Base-by-base conservation (phyloP, 2,888 invertebrate species). In the Ceraclea dissimilis region DNA sequence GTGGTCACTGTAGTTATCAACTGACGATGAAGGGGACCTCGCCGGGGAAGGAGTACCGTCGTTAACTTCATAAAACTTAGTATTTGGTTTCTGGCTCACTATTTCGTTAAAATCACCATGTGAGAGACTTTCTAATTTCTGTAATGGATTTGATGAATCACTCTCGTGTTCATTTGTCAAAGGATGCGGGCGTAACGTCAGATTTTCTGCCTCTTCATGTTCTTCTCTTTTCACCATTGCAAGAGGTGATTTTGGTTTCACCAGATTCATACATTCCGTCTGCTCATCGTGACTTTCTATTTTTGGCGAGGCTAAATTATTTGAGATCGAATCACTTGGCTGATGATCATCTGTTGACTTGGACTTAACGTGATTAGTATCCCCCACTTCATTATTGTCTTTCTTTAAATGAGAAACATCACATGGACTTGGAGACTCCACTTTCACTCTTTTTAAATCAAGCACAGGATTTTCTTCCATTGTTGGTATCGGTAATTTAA, bases 111-210 rank as follows among this genome's bases (percentile, higher is more conserved):
- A 86, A 68, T 85, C 84, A 54, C 88, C 88, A 70, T 87, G 86
- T 49, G 90, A 89, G 66, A 90, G 77, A 70, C 84, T 86, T 76
- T 90, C 90, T 65, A 90, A 76, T 67, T 87, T 84, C 66, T 88
- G 80, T 62, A 90, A 74, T 51, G 89, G 85, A 70, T 86, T 86
- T 65, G 83, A 81, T 1, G 83, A 75, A 34, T 65, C 64, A 18
- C 66, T 43, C 13, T 52, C 44, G 43, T 44, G 22, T n/a, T 44
- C 16, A 19, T 6, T 13, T 46, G 46, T 8, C 18, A 19, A 19
- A 18, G 46, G 18, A 10, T 6, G 10, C 2, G 10, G 4, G 2
- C 5, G 4, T 5, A 39, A 5, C 13, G 39, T 39, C 2, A 39
- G 16, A 39, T 39, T 39, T 16, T 39, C 39, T 13, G 39, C 39